Conservation (phyloP, 37 sponge, comb jelly and placozoan species). For the Sycon ciliatum region DNA sequence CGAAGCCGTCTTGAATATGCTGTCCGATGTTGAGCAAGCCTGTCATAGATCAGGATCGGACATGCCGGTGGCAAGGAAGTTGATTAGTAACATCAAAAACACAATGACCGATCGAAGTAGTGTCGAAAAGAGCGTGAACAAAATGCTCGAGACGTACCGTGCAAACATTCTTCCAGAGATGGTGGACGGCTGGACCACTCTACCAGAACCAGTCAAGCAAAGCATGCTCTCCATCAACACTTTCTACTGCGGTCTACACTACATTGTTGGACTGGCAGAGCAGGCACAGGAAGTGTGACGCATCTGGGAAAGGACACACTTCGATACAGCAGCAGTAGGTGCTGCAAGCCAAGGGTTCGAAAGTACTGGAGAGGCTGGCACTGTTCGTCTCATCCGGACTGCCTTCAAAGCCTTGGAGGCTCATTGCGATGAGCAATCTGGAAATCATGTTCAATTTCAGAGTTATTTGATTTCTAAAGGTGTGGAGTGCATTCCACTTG, state of each 20-base stretch:
- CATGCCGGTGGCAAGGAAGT: no score
- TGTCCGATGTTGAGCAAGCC: no score
- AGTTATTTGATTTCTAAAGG: neutral
- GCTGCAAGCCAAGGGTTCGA: neutral
- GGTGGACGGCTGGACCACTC: constrained; percentile 8
- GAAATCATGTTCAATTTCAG: neutral
- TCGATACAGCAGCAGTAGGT: neutral
- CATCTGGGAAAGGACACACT: constrained; percentile 28
- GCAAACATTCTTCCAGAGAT: constrained; percentile 23
- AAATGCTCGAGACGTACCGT: no score
- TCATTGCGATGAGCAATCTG: constrained; percentile 30
- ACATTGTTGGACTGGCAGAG: no score
- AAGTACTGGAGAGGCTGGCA: constrained; percentile 24
- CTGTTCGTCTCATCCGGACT: constrained; percentile 34
- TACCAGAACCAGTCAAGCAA: no score
- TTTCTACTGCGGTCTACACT: constrained; percentile 51
- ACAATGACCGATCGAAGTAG: no score
- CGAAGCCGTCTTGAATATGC: no score
- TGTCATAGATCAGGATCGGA: no score
- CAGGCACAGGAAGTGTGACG: constrained; percentile 16
- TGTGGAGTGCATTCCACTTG: neutral
- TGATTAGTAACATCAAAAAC: no score
- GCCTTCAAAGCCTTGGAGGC: constrained; percentile 45
- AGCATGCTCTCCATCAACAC: constrained; percentile 24
- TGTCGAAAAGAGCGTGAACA: no score